Base-by-base conservation (phyloP, 2,888 invertebrate species). In the Lobophora halterata region DNA sequence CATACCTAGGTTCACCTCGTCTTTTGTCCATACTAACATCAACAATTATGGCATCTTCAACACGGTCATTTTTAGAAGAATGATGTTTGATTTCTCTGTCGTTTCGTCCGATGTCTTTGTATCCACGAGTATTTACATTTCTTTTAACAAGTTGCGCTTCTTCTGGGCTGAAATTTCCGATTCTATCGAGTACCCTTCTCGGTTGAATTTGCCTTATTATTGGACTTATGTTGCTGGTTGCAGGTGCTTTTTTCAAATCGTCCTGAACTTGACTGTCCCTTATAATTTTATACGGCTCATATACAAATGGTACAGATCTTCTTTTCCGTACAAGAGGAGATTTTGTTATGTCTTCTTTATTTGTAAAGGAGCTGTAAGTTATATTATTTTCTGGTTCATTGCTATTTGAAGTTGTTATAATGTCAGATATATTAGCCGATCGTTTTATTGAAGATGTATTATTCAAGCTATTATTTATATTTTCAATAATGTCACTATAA, bases 221-320 rank as follows among this genome's bases (percentile, higher is more conserved):
- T n/a, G 87, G 87, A 36, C 82, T 81, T 6, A 81, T 68, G 43
- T 82, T 83, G 42, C 73, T 67, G 2, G 67, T 64, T 5, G 79
- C 73, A 3, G 78, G 76, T 13, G 79, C 78, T 65, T 85, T 86
- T 39, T 81, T 86, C 1, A 78, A 74, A 35, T 82, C 85, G 34
- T 83, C 86, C 41, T 68, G 72, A 14, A 67, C 49, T 62, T 79
- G 80, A 11, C 69, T 69, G 27, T 86, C 85, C 55, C 70, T 73
- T 27, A 88, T 81, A 14, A 87, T 82, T 71, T 88, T 88, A 38
- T 88, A 88, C 0, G 87, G 87, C 56, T 88, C 87, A 47, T 88
- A 88, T 3, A 79, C 57, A 66, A 87, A 87, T 1, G 77, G 64
- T 3, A 74, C 48, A 7, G 76, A 69, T 48, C 88, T 61, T 55